Evolutionary conservation across 2,113 vertebrate species (phyloP), one percentile per base, ranked within the genome.

Genomic region (Lanius ludovicianus): DNA sequence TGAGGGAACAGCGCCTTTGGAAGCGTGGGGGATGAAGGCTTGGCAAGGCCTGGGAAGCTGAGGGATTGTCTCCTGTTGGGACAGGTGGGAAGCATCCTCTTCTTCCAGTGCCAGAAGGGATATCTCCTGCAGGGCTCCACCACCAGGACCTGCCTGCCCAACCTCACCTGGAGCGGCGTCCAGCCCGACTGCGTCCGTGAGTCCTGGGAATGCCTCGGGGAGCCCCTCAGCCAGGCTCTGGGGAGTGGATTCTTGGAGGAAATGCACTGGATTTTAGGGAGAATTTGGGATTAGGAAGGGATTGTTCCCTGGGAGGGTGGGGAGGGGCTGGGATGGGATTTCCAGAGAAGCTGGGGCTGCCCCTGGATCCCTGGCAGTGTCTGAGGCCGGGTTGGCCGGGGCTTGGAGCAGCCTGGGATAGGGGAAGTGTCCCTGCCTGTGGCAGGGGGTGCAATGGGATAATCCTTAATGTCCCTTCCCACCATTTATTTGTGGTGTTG

Each of bases 121-220:
- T 99, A 99, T 95, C 97, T 99, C 92, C 98, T 99, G 46, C 99
- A 99, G 97, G 99, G 99, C 49, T 99, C 99, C 59, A 99, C 99
- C 96, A 99, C 99, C 80, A 98, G 99, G 78, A 99, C 99, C 33
- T 99, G 99, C 97, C 98, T 99, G 41, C 99, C 99, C 94, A 99
- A 99, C 97, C 99, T 99, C 46, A 99, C 99, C 13, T 99, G 99
- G 99, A 99, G 99, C 22, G 99, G 99, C 39, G 92, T 98, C 93
- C 99, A 99, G 42, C 99, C 99, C 0, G 99, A 99, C 94, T 99
- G 99, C 82, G 98, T 99, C 93, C 98, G 99, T 99, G 94, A 98
- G 98, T 99, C 20, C 31, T 2, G 23, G 80, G 2, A 4, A 0
- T 5, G 52, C 42, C 76, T 7, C 30, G 1, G 56, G 65, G 15